Evolutionary conservation across 2,888 invertebrate species (phyloP), one percentile per base, ranked within the genome.

Genomic region (Morpho deidamia): DNA sequence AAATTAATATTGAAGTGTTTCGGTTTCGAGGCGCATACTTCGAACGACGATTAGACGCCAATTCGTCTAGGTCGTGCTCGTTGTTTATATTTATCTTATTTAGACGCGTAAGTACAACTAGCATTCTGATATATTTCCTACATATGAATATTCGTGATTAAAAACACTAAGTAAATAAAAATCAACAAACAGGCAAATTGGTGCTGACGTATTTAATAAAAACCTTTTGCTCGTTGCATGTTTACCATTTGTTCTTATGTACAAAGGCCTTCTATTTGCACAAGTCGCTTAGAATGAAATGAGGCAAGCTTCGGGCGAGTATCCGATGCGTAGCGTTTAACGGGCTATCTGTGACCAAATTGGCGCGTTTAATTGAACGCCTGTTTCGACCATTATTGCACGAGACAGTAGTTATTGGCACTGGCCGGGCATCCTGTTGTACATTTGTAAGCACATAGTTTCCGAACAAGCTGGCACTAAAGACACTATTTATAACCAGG

Each of bases 341-440:
- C 75, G 71, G 69, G 72, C 68, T 69, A 74, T 73, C 76, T 77
- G 68, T 67, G 68, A 65, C 71, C 72, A 76, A 82, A 81, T 83
- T 80, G 79, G 76, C 72, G 77, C 72, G 78, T 80, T 82, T 81
- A 85, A 85, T 87, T 83, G 80, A 81, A 84, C 78, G 77, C 77
- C 78, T 75, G 79, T 79, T 80, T 75, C 78, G 77, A 71, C 79
- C 78, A 83, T 83, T 83, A 82, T 71, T 70, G 72, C 65, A 70
- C 75, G 72, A 78, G 74, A 80, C 78, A 81, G 78, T 78, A 78
- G 78, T 78, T 80, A 84, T 80, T 81, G 79, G 74, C 78, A 77
- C 72, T 68, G 68, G 69, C 49, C 50, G 58, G 51, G 52, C 67
- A 63, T 63, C 53, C 65, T 65, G 68, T 70, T 67, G 62, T 61